Conservation (phyloP, 2,113 vertebrate species). For the Perca schrenkii region DNA sequence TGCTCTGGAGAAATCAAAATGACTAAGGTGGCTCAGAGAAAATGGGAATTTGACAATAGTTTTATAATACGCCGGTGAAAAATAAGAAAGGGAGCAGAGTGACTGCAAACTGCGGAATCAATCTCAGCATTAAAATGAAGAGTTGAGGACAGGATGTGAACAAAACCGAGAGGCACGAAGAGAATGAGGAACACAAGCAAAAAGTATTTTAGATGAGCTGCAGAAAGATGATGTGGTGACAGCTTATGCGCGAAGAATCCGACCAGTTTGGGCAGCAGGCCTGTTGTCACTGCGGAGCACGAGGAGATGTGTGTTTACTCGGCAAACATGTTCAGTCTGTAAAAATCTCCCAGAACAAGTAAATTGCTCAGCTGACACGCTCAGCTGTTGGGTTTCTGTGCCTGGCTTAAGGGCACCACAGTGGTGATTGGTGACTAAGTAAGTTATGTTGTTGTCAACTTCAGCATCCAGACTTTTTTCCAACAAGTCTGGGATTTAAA, state of each 20-base stretch:
- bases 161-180: background rate
- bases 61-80: background rate
- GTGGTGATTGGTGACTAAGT: background rate
- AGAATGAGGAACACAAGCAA: no score
- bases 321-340: constrained; percentile 10
- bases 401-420: background rate
- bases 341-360: background rate
- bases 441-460: background rate
- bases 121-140: background rate
- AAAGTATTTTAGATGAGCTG: background rate
- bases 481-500: background rate
- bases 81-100: background rate
- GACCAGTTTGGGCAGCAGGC: background rate
- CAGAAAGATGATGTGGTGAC: constrained; percentile 34
- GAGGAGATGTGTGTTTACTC: constrained; percentile 25
- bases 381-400: background rate
- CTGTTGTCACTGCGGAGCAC: background rate
- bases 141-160: background rate
- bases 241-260: constrained; percentile 25
- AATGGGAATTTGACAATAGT: background rate
- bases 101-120: background rate
- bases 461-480: background rate
- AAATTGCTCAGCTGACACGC: background rate
- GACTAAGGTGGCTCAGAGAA: background rate
- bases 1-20: background rate